Evolutionary conservation across 2,113 vertebrate genomes (phyloP), one percentile per base, ranked within the genome.

Genomic region (Hydrochoerus hydrochaeris): DNA sequence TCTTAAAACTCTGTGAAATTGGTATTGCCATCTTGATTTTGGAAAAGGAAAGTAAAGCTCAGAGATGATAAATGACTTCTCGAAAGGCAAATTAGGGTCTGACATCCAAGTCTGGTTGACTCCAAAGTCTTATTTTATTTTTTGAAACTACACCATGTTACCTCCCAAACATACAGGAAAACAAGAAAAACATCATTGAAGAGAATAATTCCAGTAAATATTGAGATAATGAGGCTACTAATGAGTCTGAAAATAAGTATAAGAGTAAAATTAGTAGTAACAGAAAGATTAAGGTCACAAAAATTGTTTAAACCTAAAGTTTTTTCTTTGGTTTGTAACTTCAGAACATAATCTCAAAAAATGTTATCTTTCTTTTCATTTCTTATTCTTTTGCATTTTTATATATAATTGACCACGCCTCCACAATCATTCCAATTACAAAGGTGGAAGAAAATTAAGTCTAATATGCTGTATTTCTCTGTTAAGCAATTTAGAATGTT

Each of bases 1-100:
- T 91, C 54, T 91, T 85, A 88, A 62, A 95, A 88, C 28, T 83
- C 22, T 93, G 49, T 90, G 63, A 88, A 84, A 12, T 54, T 92
- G 69, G 1, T 84, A 57, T 62, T 85, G 5, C 49, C n/a, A 93
- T 84, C 13, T 54, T 95, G n/a, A 91, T 86, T 95, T 65, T 80
- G 65, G 46, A 96, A 52, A 90, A 81, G 1, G 3, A 96, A 97
- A 96, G 24, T 95, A 63, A 95, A 96, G 96, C 90, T 85, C n/a
- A 83, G 30, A 96, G 20, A 88, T 44, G 30, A 65, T 92, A 95
- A 95, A 87, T 90, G 49, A 91, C 44, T 86, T 96, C 26, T 58
- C 38, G 58, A 90, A 82, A 35, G 28, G 46, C 49, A 73, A 94
- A 38, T 90, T 28, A 86, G 3, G 49, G 32, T 83, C 63, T 94